Conservation (phyloP, 1,140 invertebrate genomes). For the Armadillidium nasatum region DNA sequence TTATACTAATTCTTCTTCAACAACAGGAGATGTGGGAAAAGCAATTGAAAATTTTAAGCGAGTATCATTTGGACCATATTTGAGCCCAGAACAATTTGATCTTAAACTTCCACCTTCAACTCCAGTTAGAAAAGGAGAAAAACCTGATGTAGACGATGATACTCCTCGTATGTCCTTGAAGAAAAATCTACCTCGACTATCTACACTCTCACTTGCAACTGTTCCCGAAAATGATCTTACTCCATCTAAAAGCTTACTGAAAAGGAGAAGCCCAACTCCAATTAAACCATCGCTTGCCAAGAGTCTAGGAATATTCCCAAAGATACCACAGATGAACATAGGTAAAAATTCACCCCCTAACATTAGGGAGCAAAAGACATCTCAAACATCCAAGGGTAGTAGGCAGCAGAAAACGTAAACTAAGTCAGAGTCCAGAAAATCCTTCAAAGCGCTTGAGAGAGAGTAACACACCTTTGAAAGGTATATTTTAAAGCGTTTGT, state of each 20-base stretch:
- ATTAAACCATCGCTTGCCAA: constrained; percentile 39
- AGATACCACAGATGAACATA: not conserved
- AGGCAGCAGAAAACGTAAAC: not conserved
- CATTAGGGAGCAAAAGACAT: not conserved
- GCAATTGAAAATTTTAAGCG: constrained; percentile 42
- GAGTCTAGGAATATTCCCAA: constrained; percentile 38
- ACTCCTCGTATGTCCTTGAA: not conserved
- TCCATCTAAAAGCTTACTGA: constrained; percentile 38
- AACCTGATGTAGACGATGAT: constrained; percentile 28
- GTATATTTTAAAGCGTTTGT: too few species aligned
- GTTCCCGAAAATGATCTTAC: constrained; percentile 17
- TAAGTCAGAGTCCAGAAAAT: not conserved
- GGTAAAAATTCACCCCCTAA: not conserved
- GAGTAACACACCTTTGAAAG: not conserved
- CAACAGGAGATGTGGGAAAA: not conserved
- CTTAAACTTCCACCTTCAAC: constrained; percentile 51
- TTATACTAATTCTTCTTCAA: not conserved
- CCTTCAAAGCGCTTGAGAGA: not conserved
- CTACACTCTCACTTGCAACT: not conserved
- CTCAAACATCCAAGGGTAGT: not conserved
- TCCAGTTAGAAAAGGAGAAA: constrained; percentile 51
- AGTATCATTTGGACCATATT: constrained; percentile 53
- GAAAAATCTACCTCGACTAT: not conserved
- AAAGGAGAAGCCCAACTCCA: constrained; percentile 38
- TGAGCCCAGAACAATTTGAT: constrained; percentile 54